Conservation (phyloP, 2,797 vertebrate species). For the Gobio occitaniae region DNA sequence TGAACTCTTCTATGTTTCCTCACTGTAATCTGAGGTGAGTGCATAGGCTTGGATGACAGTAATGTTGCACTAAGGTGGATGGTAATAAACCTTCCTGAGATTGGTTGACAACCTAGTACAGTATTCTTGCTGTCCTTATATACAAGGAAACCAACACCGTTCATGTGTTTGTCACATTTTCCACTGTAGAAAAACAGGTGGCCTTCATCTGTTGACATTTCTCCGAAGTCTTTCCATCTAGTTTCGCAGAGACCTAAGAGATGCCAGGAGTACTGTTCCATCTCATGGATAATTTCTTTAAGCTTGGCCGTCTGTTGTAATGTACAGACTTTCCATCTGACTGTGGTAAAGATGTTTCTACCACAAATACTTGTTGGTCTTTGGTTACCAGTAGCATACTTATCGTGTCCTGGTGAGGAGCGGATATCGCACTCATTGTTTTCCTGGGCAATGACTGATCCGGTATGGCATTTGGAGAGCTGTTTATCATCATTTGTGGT, state of each 20-base stretch:
- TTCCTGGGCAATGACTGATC: rapidly evolving
- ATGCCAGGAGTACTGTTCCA: not conserved
- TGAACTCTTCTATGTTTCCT: not conserved
- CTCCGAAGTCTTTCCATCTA: not conserved
- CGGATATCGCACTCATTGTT: not conserved
- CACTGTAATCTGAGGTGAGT: not conserved
- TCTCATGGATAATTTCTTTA: not conserved
- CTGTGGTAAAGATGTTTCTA: not conserved
- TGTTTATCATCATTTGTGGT: not conserved
- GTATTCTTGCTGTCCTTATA: not conserved
- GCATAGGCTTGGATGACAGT: not conserved
- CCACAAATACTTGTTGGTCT: not conserved
- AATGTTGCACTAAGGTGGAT: not conserved
- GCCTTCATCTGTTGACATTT: not conserved
- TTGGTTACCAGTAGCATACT: not conserved
- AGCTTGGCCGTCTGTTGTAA: not conserved
- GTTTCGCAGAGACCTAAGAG: not conserved
- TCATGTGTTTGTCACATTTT: not conserved
- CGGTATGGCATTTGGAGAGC: not conserved
- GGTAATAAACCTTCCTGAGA: not conserved
- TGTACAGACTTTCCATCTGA: not conserved
- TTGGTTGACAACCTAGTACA: not conserved
- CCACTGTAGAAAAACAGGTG: not conserved
- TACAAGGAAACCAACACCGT: not conserved
- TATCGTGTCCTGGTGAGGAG: not conserved